These are phyloP conservation scores for Ginglymostoma cirratum DNA, from an alignment of 2,113 vertebrate species.

Conservation along the genomic window DNA sequence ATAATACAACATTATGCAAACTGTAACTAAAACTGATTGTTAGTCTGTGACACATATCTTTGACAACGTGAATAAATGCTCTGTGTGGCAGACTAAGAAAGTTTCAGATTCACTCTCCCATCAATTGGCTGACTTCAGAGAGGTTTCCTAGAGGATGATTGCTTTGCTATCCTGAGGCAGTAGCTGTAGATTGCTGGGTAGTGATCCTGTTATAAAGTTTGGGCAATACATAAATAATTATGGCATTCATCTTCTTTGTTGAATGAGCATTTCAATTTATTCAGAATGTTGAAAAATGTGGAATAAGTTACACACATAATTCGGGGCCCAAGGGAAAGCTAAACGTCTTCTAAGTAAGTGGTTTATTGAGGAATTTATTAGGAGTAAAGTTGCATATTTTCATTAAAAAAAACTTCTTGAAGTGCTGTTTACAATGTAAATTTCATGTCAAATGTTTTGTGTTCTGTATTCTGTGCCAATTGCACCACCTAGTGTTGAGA, in stretches of 20 bases:
- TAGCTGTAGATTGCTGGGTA: not conserved
- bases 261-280: not conserved
- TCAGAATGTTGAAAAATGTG: not conserved
- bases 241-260: not conserved
- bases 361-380: not conserved
- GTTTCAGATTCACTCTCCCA: not conserved
- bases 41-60: not conserved
- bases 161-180: not conserved
- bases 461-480: not conserved
- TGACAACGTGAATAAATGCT: not conserved
- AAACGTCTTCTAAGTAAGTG: not conserved
- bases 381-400: not conserved
- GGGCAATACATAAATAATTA: not conserved
- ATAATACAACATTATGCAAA: not conserved
- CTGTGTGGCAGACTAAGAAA: not conserved
- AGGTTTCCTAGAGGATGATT: not conserved
- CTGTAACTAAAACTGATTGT: not conserved
- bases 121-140: not conserved
- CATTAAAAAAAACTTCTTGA: not conserved
- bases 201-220: not conserved
- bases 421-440: not conserved
- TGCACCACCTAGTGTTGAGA: constrained; percentile 32
- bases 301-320: not conserved
- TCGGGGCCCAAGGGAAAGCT: not conserved
- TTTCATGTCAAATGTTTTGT: not conserved